A percentile compares a stretch with the other conserved stretches of the same genome.
Evolutionary conservation across 2,113 vertebrate species (phyloP).

Genomic region (Vimba vimba): DNA sequence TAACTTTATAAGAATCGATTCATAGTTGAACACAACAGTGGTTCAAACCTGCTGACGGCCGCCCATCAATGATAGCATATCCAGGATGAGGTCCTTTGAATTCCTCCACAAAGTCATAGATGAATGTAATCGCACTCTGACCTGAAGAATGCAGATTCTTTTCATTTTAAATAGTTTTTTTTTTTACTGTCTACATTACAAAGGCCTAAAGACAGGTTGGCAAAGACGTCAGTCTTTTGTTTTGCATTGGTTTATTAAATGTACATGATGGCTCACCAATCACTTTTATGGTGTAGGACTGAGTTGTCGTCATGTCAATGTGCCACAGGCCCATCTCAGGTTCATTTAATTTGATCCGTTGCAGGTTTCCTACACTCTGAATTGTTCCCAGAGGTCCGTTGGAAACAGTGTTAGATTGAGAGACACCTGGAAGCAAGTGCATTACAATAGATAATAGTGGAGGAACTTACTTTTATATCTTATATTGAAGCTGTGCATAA

Average conservation of each 20-base stretch:
- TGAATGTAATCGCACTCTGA: conserved; percentile 73
- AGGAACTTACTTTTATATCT: background rate
- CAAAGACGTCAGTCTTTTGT: background rate
- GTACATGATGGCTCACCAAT: conserved; percentile 66
- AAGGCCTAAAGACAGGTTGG: background rate
- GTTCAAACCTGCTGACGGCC: conserved; percentile 70
- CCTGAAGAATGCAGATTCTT: conserved; percentile 57
- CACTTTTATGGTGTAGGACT: conserved; percentile 73
- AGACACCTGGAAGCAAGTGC: conserved; percentile 59
- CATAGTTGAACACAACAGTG: background rate
- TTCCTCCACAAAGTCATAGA: conserved; percentile 76
- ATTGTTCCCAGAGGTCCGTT: conserved; percentile 68
- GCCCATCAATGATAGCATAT: conserved; percentile 69
- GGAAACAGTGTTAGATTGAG: conserved; percentile 55
- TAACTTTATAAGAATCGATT: background rate
- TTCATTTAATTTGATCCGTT: conserved; percentile 60
- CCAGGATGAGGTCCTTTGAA: conserved; percentile 76
- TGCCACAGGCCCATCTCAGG: conserved; percentile 65
- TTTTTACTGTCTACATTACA: background rate
- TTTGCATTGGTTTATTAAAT: background rate
- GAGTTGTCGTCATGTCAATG: conserved; percentile 61
- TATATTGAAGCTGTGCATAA: background rate
- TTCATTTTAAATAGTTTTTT: too few relatives aligned
- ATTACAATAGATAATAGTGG: too few relatives aligned
- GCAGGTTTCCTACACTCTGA: conserved; percentile 70